These are phyloP conservation scores for Ennomos fuscantarius DNA, from an alignment of 2,888 invertebrate genomes.

Conservation along the genomic window DNA sequence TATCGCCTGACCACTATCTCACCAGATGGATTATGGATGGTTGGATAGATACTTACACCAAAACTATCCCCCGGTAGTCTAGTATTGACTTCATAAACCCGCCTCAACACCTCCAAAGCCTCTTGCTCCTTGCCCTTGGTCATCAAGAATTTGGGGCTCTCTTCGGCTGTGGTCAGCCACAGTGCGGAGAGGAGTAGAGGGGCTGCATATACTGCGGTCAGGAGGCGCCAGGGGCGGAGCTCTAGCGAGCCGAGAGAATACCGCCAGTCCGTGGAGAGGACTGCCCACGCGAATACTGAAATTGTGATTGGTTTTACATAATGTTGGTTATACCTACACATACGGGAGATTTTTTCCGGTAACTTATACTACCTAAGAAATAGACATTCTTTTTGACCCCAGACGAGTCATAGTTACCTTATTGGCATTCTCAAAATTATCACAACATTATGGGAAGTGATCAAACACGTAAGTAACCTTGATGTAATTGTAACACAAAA, in stretches of 20 bases:
- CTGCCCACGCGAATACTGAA: constrained; percentile 87
- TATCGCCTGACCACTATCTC: no score
- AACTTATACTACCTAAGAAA: no score
- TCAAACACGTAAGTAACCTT: no score
- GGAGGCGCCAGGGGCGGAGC: constrained; percentile 90
- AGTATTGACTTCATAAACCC: constrained; percentile 63
- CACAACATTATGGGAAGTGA: no score
- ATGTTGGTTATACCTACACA: no score
- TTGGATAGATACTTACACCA: constrained; percentile 60
- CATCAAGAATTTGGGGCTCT: constrained; percentile 92
- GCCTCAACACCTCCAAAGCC: constrained; percentile 78
- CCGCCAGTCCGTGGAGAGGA: constrained; percentile 84
- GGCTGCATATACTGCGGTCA: constrained; percentile 86
- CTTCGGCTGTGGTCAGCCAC: constrained; percentile 80
- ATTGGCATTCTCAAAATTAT: no score
- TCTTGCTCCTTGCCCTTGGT: constrained; percentile 85
- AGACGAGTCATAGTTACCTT: no score
- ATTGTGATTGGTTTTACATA: not conserved
- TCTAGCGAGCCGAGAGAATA: constrained; percentile 60
- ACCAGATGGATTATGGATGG: no score
- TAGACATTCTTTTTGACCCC: no score
- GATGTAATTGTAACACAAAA: no score
- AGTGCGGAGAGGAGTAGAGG: constrained; percentile 82
- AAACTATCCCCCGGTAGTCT: constrained; percentile 57
- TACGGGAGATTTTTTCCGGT: no score